Percentiles rank a stretch among this genome's conserved stretches.
Evolutionary conservation across 2,797 vertebrate genomes (phyloP).

Genomic region (Masticophis lateralis): DNA sequence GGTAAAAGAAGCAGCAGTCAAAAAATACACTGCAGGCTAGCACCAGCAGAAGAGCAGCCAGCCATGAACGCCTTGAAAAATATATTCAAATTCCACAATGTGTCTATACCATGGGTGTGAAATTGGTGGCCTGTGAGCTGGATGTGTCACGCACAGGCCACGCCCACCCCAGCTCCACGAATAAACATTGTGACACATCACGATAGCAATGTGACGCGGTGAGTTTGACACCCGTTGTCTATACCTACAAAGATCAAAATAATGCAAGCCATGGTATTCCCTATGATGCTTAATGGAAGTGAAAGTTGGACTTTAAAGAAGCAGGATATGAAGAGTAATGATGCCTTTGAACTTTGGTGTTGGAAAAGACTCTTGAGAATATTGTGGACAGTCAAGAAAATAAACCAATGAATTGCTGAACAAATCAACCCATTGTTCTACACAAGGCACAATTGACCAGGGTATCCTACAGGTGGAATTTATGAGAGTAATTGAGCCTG

Average conservation of each 20-base stretch:
- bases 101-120: neutral
- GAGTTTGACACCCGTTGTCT: neutral
- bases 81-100: neutral
- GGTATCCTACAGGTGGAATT: neutral
- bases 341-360: neutral
- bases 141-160: no score
- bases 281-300: neutral
- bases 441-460: neutral
- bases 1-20: neutral
- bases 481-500: neutral
- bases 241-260: neutral
- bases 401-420: neutral
- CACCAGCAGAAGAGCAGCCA: neutral
- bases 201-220: no score
- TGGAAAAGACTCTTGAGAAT: neutral
- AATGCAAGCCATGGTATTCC: neutral
- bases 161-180: no score
- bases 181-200: no score
- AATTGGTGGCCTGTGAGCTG: no score
- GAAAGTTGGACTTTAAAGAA: neutral
- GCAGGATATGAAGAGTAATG: neutral
- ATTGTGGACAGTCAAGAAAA: neutral
- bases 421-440: neutral
- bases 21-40: neutral
- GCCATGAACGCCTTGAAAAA: neutral